These are phyloP conservation scores for Catharus bicknelli DNA, from an alignment of 2,113 vertebrate species.

Conservation along the genomic window DNA sequence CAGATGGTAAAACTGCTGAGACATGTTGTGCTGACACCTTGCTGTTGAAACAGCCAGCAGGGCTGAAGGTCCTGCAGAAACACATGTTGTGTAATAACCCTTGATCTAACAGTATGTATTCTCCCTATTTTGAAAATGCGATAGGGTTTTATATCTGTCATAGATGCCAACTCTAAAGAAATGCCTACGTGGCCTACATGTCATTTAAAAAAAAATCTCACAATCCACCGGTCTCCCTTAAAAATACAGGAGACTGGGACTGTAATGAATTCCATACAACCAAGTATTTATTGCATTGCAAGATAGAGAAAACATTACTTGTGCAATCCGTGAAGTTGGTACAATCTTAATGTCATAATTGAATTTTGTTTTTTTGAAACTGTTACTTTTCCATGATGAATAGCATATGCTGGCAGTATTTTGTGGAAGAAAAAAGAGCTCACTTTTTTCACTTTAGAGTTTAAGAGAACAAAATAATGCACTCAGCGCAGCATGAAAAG, in stretches of 20 bases:
- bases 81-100: not conserved
- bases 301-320: not conserved
- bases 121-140: not conserved
- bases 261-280: not conserved
- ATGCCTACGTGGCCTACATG: not conserved
- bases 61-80: not conserved
- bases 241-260: not conserved
- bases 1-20: conserved; percentile 48
- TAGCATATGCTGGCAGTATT: not conserved
- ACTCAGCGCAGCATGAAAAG: conserved; percentile 5
- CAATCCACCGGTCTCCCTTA: not conserved
- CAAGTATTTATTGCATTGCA: not conserved
- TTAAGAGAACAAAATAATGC: conserved; percentile 5
- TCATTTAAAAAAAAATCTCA: not conserved
- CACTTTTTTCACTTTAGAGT: not conserved
- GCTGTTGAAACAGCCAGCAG: not conserved
- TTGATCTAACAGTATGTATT: not conserved
- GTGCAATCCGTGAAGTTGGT: not conserved
- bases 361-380: not conserved
- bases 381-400: not conserved
- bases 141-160: not conserved
- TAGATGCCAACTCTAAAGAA: not conserved
- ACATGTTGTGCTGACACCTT: conserved; percentile 25
- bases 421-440: not conserved
- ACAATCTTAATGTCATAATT: not conserved